Conservation (phyloP, 2,888 invertebrate genomes). For the Orthonychiurus folsomi region DNA sequence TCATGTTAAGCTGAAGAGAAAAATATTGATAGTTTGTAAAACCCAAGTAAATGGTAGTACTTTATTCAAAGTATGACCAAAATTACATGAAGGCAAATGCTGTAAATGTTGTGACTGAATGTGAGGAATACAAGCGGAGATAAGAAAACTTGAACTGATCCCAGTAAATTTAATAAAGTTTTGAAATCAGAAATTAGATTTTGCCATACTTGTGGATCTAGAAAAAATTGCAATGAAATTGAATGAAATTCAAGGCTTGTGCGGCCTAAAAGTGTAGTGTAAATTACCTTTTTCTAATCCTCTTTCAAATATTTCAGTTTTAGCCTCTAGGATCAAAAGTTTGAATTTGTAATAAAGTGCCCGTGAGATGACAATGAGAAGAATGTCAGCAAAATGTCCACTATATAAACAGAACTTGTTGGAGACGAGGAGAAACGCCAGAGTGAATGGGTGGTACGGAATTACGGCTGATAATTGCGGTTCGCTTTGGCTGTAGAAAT, state of each 20-base stretch:
- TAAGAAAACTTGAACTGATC: neutral
- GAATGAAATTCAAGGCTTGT: no score
- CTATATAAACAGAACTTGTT: constrained; percentile 14
- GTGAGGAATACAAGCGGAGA: constrained; percentile 1
- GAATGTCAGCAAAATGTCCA: constrained; percentile 15
- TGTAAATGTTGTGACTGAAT: constrained; percentile 5
- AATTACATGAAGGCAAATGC: constrained; percentile 3
- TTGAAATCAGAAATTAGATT: neutral
- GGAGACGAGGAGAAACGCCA: constrained; percentile 4
- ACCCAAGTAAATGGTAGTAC: neutral
- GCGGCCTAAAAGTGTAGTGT: no score
- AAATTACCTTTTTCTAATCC: neutral
- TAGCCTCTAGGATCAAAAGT: neutral
- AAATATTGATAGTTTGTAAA: neutral
- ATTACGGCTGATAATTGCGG: constrained; percentile 5
- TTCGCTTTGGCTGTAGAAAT: constrained; percentile 7
- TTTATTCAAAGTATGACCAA: neutral
- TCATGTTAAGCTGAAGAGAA: neutral
- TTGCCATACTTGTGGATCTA: neutral
- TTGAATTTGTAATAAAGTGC: constrained; percentile 12
- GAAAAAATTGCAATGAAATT: no score
- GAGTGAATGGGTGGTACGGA: constrained; percentile 9
- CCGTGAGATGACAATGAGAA: constrained; percentile 14
- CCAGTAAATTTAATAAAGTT: neutral
- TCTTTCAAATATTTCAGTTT: neutral